Evolutionary conservation across 1,140 invertebrate species (phyloP).

Genomic region (Cotesia typhae): DNA sequence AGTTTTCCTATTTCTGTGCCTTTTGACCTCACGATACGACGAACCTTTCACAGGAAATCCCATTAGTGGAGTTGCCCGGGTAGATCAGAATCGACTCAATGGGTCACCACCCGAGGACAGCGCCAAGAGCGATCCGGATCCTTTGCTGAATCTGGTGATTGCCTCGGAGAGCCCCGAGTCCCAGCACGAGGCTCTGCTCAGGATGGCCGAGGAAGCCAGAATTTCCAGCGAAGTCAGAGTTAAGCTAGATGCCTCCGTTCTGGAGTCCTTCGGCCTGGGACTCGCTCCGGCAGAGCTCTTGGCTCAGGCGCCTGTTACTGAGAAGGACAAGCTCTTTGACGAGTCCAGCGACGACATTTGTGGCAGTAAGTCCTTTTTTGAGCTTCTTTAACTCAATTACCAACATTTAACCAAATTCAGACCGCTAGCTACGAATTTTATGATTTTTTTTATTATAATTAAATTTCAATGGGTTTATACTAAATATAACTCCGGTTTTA

Average conservation of each 20-base stretch:
- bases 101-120: constrained; percentile 31
- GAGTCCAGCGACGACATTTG: constrained; percentile 74
- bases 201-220: constrained; percentile 50
- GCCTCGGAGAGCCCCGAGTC: constrained; percentile 57
- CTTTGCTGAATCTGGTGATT: constrained; percentile 61
- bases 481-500: too few relatives aligned
- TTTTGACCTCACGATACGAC: not conserved
- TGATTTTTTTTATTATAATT: too few relatives aligned
- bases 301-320: constrained; percentile 23
- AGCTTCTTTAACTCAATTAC: not conserved
- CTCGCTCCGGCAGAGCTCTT: constrained; percentile 45
- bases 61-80: constrained; percentile 19
- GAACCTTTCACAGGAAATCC: constrained; percentile 15
- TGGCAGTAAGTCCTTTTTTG: constrained; percentile 55
- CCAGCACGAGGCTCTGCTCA: constrained; percentile 54
- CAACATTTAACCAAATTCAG: too few relatives aligned
- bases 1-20: not conserved
- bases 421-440: too few relatives aligned
- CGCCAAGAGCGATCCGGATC: constrained; percentile 49
- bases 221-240: constrained; percentile 47
- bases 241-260: constrained; percentile 52
- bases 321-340: constrained; percentile 54
- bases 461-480: too few relatives aligned
- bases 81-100: constrained; percentile 4
- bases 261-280: constrained; percentile 48